Conservation (phyloP, 2,888 invertebrate genomes). For the Drosophila leonis region DNA sequence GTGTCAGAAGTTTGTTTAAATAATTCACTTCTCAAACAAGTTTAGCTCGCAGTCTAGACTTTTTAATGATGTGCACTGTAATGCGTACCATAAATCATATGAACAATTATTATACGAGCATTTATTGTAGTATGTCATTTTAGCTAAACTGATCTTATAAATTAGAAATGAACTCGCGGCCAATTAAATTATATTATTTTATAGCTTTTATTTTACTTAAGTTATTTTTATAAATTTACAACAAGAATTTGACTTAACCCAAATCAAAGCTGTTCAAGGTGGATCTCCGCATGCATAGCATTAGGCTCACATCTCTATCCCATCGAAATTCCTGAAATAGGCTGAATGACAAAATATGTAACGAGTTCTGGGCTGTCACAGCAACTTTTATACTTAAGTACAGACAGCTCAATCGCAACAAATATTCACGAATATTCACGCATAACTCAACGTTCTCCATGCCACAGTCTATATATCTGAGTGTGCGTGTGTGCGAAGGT, state of each 20-base stretch:
- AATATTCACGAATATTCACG: slow-evolving; percentile 56
- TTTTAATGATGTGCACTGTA: slow-evolving; percentile 1
- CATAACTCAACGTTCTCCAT: slow-evolving; percentile 63
- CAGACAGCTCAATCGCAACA: slow-evolving; percentile 60
- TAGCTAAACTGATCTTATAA: not conserved
- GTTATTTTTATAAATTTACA: not conserved
- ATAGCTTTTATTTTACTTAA: no score
- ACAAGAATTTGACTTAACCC: slow-evolving; percentile 9
- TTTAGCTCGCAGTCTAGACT: slow-evolving; percentile 11
- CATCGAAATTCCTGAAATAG: slow-evolving; percentile 34
- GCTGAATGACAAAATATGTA: slow-evolving; percentile 34
- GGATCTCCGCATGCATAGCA: not conserved
- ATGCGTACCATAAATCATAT: slow-evolving; percentile 13
- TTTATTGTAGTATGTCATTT: slow-evolving; percentile 12
- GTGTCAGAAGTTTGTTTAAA: slow-evolving; percentile 24
- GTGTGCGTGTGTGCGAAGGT: not conserved
- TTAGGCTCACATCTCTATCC: not conserved
- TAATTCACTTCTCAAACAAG: slow-evolving; percentile 21
- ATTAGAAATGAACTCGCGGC: not conserved
- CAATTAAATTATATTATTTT: not conserved
- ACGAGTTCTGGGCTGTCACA: slow-evolving; percentile 37
- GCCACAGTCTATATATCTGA: slow-evolving; percentile 8
- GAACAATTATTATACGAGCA: slow-evolving; percentile 9
- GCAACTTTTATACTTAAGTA: slow-evolving; percentile 8
- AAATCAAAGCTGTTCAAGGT: slow-evolving; percentile 26